A percentile compares a stretch with the other conserved stretches of the same genome.
Evolutionary conservation across 2,888 invertebrate species (phyloP).

Genomic region (Andrena bicolor): DNA sequence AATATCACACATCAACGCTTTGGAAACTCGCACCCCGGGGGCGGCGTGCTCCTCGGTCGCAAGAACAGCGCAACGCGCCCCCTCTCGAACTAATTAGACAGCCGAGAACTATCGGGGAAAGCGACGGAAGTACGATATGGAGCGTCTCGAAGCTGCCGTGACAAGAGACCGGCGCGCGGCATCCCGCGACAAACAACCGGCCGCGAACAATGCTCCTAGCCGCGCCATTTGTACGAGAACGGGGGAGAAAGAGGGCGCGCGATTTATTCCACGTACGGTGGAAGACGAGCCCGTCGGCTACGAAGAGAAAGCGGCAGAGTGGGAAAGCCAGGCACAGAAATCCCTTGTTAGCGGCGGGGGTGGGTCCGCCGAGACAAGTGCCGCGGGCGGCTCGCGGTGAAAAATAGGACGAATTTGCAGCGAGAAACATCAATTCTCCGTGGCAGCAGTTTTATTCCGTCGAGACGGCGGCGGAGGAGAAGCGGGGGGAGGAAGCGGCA

Average conservation of each 20-base stretch:
- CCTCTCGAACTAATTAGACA: not conserved
- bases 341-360: conserved; percentile 69
- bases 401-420: conserved; percentile 73
- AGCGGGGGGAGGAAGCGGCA: conserved; percentile 6
- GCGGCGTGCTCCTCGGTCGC: not conserved
- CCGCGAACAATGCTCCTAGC: conserved; percentile 1
- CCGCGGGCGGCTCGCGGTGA: conserved; percentile 56
- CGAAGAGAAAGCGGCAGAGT: not conserved
- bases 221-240: conserved; percentile 20
- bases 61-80: conserved; percentile 1
- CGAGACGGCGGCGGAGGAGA: conserved; percentile 4
- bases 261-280: conserved; percentile 40
- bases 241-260: conserved; percentile 5
- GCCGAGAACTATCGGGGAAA: not conserved
- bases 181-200: not conserved
- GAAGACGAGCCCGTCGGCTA: conserved; percentile 23
- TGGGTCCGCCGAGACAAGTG: conserved; percentile 51
- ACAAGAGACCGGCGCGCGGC: not conserved
- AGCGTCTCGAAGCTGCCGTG: not conserved
- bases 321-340: conserved; percentile 49
- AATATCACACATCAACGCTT: not conserved
- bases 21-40: not conserved
- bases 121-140: not conserved
- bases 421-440: conserved; percentile 69
- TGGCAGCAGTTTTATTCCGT: conserved; percentile 70